Evolutionary conservation across 2,113 vertebrate genomes (phyloP).

Genomic region (Lutjanus erythropterus): DNA sequence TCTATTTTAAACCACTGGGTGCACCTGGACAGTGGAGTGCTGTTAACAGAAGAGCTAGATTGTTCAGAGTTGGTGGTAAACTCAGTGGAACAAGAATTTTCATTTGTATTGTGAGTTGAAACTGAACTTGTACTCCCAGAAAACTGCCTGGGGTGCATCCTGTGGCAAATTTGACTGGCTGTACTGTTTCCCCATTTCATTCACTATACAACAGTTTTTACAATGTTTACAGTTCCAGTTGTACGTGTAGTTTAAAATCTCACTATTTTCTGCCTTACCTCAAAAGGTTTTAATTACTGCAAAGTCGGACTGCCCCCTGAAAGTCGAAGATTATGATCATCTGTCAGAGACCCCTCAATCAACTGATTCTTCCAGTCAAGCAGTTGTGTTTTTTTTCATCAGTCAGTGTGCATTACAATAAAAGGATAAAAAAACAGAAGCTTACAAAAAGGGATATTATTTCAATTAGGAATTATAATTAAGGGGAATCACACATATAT

Average conservation of each 20-base stretch:
- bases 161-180: neutral
- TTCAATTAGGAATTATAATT: no score
- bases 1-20: slow-evolving; percentile 36
- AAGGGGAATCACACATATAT: no score
- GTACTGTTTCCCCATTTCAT: neutral
- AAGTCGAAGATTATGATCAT: no score
- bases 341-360: no score
- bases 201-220: neutral
- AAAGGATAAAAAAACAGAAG: no score
- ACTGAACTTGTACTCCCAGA: neutral
- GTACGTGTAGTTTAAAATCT: neutral
- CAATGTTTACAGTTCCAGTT: neutral
- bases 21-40: slow-evolving; percentile 36
- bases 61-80: slow-evolving; percentile 20
- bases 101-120: slow-evolving; percentile 1
- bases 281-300: neutral
- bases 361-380: no score
- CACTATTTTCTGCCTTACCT: neutral
- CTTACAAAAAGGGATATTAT: no score
- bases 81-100: neutral
- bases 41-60: slow-evolving; percentile 1
- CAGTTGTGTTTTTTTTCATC: no score
- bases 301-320: neutral
- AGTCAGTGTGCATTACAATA: no score
- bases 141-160: neutral